Evolutionary conservation across 2,113 vertebrate genomes (phyloP), one percentile per base, ranked within the genome.

Genomic region (Hippocampus mohnikei): DNA sequence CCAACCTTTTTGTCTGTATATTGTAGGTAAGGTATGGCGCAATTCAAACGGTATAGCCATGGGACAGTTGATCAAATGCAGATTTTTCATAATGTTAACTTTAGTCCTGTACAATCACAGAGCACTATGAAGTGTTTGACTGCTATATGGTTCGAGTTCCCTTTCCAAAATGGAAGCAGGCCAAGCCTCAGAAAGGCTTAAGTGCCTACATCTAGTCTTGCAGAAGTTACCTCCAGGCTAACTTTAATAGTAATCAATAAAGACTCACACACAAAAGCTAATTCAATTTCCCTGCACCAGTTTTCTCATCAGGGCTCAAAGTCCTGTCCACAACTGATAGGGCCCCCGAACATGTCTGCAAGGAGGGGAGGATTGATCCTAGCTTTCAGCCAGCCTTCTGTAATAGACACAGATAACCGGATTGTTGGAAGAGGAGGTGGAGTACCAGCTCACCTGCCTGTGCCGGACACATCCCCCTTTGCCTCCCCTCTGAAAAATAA

Each of bases 361-460:
- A 83, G 81, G 83, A 48, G 63, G 81, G 37, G 58, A 79, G 85
- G 90, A 86, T 89, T 91, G 90, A 89, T 71, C 77, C 76, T 60
- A 80, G 75, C 78, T 74, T 82, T 86, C 76, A 84, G 76, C 84
- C 73, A 46, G 74, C 76, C 78, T 65, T 83, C 83, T 89, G 84
- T 90, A 91, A 92, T 91, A 92, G 92, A 93, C 90, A 93, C 90
- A 88, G 83, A 88, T 92, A 92, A 93, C 76, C 41, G 89, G 89
- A 93, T 91, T 91, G 82, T 68, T 67, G 15, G 71, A 79, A 77
- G 83, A 72, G 77, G 71, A 64, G 62, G 81, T 64, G 80, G 20
- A 50, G 25, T 67, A 81, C 73, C 75, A 73, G 78, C 80, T 83
- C 88, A 89, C 89, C 83, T 91, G 84, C 85, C 81, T 85, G 89